Base-by-base conservation (phyloP, 2,888 invertebrate species). In the Fissipunctia ypsillon region DNA sequence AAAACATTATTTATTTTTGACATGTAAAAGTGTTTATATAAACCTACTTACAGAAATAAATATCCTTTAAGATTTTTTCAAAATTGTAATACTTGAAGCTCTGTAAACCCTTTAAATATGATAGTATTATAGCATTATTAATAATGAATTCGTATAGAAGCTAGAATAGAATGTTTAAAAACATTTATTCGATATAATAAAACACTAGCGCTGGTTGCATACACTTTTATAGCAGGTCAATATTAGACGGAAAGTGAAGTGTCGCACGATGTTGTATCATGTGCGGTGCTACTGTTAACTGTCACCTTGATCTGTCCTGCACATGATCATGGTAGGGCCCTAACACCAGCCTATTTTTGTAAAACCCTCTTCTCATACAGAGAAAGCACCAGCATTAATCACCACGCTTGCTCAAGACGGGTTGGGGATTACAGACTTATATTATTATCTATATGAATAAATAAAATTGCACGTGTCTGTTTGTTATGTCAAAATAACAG, bases 91-190 rank as follows among this genome's bases (percentile, higher is more conserved):
- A 75, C 45, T 80, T 43, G 41, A 81, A 76, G 57, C 50, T 81
- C 81, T 64, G 50, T 31, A n/a, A 45, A 7, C 50, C 50, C 19
- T 38, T n/a, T n/a, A 35, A 28, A 25, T 9, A 41, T 41, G 12
- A n/a, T 25, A 52, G 22, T 61, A 22, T 35, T 48, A 35, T 35
- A 61, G 12, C n/a, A 75, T 35, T 38, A 43, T 2, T 0, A 64
- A 81, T 63, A 81, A 76, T 57, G 2, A 77, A 66, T 38, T 48
- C 9, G 25, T 77, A 22, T 63, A 76, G 54, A 43, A 74, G 57
- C 4, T 22, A 35, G 0, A 59, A 59, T 16, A 2, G 3, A 57
- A 22, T n/a, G n/a, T n/a, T 28, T 19, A 9, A 12, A n/a, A 50
- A n/a, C n/a, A 50, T n/a, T n/a, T 25, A 50, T 50, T 50, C 0